Conservation (phyloP, 2,797 vertebrate genomes). For the Sparus aurata region DNA sequence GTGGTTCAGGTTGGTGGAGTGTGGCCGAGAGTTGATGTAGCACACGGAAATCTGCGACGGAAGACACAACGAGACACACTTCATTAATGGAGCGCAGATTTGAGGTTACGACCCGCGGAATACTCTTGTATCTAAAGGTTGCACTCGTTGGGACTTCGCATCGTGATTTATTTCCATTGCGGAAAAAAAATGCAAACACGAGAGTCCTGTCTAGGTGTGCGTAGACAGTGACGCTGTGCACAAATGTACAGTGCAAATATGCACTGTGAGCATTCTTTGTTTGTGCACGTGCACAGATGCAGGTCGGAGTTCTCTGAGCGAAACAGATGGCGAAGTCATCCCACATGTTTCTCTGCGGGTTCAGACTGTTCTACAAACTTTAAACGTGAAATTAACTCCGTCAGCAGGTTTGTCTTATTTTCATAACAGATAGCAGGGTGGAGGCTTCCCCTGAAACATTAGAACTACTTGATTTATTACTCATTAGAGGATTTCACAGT, state of each 20-base stretch:
- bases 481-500: not conserved
- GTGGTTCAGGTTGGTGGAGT: constrained; percentile 94
- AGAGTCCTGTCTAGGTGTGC: constrained; percentile 20
- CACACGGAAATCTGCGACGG: constrained; percentile 92
- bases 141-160: not conserved
- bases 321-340: constrained; percentile 42
- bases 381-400: not conserved
- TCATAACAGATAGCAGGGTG: not conserved
- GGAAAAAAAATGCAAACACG: not conserved
- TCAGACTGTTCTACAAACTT: not conserved
- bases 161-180: constrained; percentile 32
- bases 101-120: too few relatives aligned
- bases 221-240: constrained; percentile 23
- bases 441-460: not conserved
- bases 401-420: constrained; percentile 10
- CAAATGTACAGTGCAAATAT: constrained; percentile 10
- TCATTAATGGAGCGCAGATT: not conserved
- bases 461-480: not conserved
- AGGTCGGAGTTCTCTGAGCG: constrained; percentile 55
- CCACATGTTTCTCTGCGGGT: constrained; percentile 4
- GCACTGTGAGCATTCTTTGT: constrained; percentile 41
- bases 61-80: not conserved
- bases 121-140: too few relatives aligned
- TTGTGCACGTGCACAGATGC: constrained; percentile 41
- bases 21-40: constrained; percentile 96